Evolutionary conservation across 2,113 vertebrate genomes (phyloP).

Genomic region (Reinhardtius hippoglossoides): DNA sequence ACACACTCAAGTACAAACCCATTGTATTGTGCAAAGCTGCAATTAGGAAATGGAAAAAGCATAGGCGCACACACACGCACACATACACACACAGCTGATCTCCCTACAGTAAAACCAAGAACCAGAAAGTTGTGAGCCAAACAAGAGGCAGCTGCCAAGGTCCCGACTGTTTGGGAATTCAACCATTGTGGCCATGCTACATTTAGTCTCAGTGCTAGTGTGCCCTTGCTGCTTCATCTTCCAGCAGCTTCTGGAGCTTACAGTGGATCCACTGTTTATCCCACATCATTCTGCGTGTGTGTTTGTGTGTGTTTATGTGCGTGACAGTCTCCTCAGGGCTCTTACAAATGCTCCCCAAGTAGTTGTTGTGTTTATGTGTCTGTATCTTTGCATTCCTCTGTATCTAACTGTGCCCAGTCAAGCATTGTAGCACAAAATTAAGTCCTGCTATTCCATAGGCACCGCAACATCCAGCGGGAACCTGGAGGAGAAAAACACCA

Average conservation of each 20-base stretch:
- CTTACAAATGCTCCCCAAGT: conserved; percentile 66
- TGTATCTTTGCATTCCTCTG: conserved; percentile 62
- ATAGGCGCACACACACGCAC: conserved; percentile 24
- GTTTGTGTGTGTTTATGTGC: conserved; percentile 14
- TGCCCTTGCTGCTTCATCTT: conserved; percentile 74
- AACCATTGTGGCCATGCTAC: conserved; percentile 66
- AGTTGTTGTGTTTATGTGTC: conserved; percentile 69
- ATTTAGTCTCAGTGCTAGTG: conserved; percentile 75
- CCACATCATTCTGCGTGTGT: conserved; percentile 42
- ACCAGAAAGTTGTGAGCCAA: conserved; percentile 66
- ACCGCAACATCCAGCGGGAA: conserved; percentile 27
- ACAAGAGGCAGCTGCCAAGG: conserved; percentile 67
- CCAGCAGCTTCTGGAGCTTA: conserved; percentile 69
- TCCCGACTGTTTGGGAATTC: conserved; percentile 66
- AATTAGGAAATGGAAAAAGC: conserved; percentile 12
- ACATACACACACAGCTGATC: conserved; percentile 38
- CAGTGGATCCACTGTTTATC: conserved; percentile 74
- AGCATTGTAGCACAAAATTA: conserved; percentile 76
- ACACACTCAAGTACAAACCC: conserved; percentile 20
- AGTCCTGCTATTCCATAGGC: conserved; percentile 67
- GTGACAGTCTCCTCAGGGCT: conserved; percentile 65
- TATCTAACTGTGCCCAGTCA: conserved; percentile 69
- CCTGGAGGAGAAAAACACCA: conserved; percentile 1
- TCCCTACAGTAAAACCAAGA: conserved; percentile 69
- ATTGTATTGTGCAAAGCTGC: conserved; percentile 32